A percentile compares a stretch with the other conserved stretches of the same genome.
These are phyloP conservation scores for Pyrocoelia pectoralis DNA, from an alignment of 2,888 invertebrate genomes.

Conservation along the genomic window DNA sequence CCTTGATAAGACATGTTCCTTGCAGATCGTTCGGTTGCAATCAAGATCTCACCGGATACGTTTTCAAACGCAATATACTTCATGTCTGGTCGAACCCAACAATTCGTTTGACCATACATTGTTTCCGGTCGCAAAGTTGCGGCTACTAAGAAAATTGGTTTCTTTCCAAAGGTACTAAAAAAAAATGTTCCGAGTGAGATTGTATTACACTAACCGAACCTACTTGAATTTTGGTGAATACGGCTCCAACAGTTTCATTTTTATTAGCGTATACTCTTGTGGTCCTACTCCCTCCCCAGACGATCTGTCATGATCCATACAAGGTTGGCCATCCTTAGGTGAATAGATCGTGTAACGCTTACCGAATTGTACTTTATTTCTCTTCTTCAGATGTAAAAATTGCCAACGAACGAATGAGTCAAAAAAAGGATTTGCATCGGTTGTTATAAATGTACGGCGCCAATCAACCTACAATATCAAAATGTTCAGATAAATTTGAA, in stretches of 20 bases:
- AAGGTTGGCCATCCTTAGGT: slow-evolving; percentile 96
- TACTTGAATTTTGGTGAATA: slow-evolving; percentile 76
- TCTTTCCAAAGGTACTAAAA: slow-evolving; percentile 62
- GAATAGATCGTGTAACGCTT: slow-evolving; percentile 97
- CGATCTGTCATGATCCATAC: slow-evolving; percentile 99
- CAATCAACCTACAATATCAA: slow-evolving; percentile 90
- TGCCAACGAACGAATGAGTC: slow-evolving; percentile 99
- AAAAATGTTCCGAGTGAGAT: neutral
- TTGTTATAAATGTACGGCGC: slow-evolving; percentile 98
- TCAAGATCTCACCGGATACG: slow-evolving; percentile 77
- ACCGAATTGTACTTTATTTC: slow-evolving; percentile 94
- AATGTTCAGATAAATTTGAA: too few species aligned
- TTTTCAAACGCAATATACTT: slow-evolving; percentile 88
- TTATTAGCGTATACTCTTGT: slow-evolving; percentile 97
- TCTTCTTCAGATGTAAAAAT: slow-evolving; percentile 82
- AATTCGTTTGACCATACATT: slow-evolving; percentile 99
- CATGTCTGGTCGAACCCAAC: slow-evolving; percentile 97
- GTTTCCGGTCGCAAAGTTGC: slow-evolving; percentile 99
- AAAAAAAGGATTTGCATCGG: slow-evolving; percentile 96
- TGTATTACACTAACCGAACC: too few species aligned
- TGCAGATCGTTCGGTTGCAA: slow-evolving; percentile 89
- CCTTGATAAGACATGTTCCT: slow-evolving; percentile 97
- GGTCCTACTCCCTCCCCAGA: slow-evolving; percentile 97
- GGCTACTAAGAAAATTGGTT: slow-evolving; percentile 85
- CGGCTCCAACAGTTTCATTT: slow-evolving; percentile 84